These are phyloP conservation scores for Ameiurus melas DNA, from an alignment of 2,113 vertebrate species.

Conservation along the genomic window DNA sequence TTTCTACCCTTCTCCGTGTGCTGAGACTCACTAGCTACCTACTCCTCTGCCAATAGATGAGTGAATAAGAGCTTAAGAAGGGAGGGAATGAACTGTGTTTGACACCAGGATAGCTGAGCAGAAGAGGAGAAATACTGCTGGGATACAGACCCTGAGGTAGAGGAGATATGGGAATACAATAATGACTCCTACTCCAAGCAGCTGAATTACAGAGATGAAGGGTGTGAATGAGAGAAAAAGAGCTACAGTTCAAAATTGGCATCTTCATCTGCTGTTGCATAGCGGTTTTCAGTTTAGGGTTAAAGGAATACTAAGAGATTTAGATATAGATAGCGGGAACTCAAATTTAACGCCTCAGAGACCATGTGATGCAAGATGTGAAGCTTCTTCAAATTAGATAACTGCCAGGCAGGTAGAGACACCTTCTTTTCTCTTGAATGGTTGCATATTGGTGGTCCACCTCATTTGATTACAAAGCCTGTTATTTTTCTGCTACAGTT, in stretches of 20 bases:
- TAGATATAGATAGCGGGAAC: not conserved
- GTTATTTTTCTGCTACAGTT: not conserved
- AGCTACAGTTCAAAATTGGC: constrained; percentile 8
- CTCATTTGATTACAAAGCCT: not conserved
- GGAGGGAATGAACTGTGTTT: not conserved
- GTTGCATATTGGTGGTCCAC: not conserved
- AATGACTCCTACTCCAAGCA: constrained; percentile 38
- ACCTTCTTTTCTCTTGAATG: not conserved
- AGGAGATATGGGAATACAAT: constrained; percentile 39
- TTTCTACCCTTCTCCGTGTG: not conserved
- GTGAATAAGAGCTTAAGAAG: constrained; percentile 18
- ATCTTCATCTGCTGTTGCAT: constrained; percentile 33
- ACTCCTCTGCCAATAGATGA: constrained; percentile 4
- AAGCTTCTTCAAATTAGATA: not conserved
- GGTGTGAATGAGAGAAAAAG: not conserved
- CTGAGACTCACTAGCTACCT: not conserved
- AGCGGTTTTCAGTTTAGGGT: constrained; percentile 17
- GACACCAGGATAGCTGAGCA: constrained; percentile 4
- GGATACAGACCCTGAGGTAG: constrained; percentile 27
- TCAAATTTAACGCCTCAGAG: not conserved
- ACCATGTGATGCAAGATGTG: not conserved
- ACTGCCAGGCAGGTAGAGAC: not conserved
- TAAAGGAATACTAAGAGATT: not conserved
- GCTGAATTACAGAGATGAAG: constrained; percentile 22
- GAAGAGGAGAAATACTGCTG: constrained; percentile 2